These are phyloP conservation scores for Aphrocallistes beatrix DNA, from an alignment of 37 sponge, comb jelly and placozoan genomes.

Conservation along the genomic window DNA sequence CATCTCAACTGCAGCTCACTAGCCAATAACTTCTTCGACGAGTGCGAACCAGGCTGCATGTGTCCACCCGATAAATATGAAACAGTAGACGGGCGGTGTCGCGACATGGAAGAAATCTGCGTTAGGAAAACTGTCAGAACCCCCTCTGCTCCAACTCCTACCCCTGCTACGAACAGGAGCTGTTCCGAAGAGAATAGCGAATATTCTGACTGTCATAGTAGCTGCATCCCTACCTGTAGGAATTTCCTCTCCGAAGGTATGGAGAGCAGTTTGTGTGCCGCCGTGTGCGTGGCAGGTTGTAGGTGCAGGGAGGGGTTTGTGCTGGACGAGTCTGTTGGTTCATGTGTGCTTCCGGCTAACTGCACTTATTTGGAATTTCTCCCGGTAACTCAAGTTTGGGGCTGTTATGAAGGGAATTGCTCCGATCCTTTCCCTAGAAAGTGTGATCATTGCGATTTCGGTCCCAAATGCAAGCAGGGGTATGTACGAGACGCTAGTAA, in stretches of 20 bases:
- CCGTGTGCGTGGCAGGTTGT: not conserved
- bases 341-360: not conserved
- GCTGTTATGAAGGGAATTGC: not conserved
- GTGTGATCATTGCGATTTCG: not conserved
- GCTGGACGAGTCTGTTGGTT: not conserved
- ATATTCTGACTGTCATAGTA: not conserved
- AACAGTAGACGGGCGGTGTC: not conserved
- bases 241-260: not conserved
- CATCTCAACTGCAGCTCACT: not conserved
- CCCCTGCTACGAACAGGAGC: not conserved
- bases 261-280: not conserved
- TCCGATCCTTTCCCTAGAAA: not conserved
- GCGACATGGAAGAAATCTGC: not conserved
- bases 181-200: not conserved
- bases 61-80: not conserved
- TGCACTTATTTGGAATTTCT: not conserved
- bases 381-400: not conserved
- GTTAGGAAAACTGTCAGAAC: no score
- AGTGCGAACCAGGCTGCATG: not conserved
- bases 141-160: not conserved
- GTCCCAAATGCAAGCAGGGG: conserved; percentile 2
- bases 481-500: not conserved
- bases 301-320: not conserved
- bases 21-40: not conserved
- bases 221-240: not conserved